Percentiles rank a stretch among this genome's conserved stretches.
These are phyloP conservation scores for Siniperca obscura DNA, from an alignment of 2,797 vertebrate genomes.

Conservation along the genomic window DNA sequence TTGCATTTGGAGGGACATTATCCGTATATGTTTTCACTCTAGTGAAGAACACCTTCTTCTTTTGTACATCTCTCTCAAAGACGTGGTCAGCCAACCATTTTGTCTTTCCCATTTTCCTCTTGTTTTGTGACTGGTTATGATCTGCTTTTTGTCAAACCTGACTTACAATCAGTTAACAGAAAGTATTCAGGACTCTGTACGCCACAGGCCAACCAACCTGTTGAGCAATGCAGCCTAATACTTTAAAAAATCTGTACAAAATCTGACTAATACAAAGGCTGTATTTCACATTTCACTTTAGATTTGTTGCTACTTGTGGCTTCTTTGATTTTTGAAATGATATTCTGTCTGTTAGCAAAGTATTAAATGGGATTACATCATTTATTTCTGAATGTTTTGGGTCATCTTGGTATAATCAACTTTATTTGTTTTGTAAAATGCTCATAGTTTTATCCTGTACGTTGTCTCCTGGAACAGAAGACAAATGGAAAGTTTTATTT, in stretches of 20 bases:
- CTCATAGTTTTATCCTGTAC: slow-evolving; percentile 32
- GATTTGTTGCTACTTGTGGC: background rate
- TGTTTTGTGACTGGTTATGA: slow-evolving; percentile 15
- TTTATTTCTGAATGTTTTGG: slow-evolving; percentile 37
- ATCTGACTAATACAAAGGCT: background rate
- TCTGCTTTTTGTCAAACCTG: slow-evolving; percentile 16
- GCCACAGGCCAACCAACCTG: slow-evolving; percentile 91
- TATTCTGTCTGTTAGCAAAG: background rate
- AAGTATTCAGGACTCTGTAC: slow-evolving; percentile 41
- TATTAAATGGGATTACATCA: background rate
- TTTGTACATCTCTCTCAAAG: slow-evolving; percentile 33
- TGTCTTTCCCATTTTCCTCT: slow-evolving; percentile 27
- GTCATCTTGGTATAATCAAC: slow-evolving; percentile 60
- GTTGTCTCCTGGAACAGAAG: slow-evolving; percentile 66
- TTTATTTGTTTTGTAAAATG: slow-evolving; percentile 31
- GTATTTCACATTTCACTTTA: slow-evolving; percentile 10
- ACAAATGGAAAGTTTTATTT: slow-evolving; percentile 66
- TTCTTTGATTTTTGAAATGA: background rate
- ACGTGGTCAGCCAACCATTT: slow-evolving; percentile 83
- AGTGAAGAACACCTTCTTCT: background rate
- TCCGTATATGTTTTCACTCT: background rate
- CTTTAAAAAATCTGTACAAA: background rate
- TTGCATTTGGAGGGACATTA: background rate
- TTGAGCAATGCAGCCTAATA: slow-evolving; percentile 72
- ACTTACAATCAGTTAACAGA: slow-evolving; percentile 27